Evolutionary conservation across 2,888 invertebrate genomes (phyloP).

Genomic region (Cylloceria caligata): DNA sequence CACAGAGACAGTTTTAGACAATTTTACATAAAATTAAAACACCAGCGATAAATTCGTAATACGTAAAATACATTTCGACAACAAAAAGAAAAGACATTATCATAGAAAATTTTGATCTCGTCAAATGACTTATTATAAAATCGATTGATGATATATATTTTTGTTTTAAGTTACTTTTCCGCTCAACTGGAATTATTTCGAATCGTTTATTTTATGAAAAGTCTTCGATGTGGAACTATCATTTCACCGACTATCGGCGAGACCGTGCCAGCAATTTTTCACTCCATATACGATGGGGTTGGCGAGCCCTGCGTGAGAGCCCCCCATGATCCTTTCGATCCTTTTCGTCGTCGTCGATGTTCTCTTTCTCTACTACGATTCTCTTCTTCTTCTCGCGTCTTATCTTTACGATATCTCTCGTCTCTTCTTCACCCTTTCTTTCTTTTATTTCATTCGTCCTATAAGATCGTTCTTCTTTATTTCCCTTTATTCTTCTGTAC

Average conservation of each 20-base stretch:
- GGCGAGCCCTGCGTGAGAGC: conserved; percentile 69
- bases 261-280: conserved; percentile 73
- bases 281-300: conserved; percentile 72
- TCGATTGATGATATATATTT: too few relatives aligned
- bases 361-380: conserved; percentile 59
- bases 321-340: conserved; percentile 70
- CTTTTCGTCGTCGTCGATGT: conserved; percentile 64
- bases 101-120: too few relatives aligned
- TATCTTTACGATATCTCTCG: conserved; percentile 60
- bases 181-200: conserved; percentile 40
- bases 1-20: too few relatives aligned
- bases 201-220: conserved; percentile 74
- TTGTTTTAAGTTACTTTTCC: too few relatives aligned
- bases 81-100: too few relatives aligned
- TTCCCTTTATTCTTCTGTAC: conserved; percentile 35
- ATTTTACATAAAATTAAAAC: too few relatives aligned
- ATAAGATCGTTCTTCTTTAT: conserved; percentile 54
- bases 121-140: too few relatives aligned
- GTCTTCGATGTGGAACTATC: conserved; percentile 52
- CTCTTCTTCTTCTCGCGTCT: conserved; percentile 48
- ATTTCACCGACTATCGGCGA: conserved; percentile 70
- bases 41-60: too few relatives aligned
- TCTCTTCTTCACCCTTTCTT: conserved; percentile 49
- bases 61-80: too few relatives aligned
- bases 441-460: conserved; percentile 44